These are phyloP conservation scores for Anarrhichthys ocellatus DNA, from an alignment of 2,113 vertebrate species.

Conservation along the genomic window DNA sequence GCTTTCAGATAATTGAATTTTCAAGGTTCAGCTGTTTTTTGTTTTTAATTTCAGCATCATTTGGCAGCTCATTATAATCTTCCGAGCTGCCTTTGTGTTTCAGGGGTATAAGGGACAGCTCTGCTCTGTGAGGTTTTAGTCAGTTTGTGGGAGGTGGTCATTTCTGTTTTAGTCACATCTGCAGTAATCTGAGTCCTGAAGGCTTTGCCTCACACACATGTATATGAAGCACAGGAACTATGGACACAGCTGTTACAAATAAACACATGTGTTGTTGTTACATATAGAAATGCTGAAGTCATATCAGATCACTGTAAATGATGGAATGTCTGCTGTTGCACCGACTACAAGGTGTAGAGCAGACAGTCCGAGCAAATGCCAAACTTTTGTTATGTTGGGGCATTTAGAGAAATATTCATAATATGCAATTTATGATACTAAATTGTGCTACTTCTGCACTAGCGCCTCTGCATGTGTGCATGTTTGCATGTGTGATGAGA, in stretches of 20 bases:
- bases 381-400: not conserved
- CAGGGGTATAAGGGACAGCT: not conserved
- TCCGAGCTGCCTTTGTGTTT: not conserved
- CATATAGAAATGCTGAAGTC: not conserved
- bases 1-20: not conserved
- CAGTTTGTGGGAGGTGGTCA: not conserved
- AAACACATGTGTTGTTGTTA: not conserved
- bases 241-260: slow-evolving; percentile 31
- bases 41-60: slow-evolving; percentile 5
- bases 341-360: not conserved
- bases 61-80: slow-evolving; percentile 23
- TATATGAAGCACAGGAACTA: not conserved
- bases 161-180: slow-evolving; percentile 38
- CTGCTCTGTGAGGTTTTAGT: slow-evolving; percentile 1
- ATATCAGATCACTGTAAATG: not conserved
- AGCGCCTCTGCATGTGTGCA: not conserved
- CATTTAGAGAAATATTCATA: not conserved
- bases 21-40: not conserved
- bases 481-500: slow-evolving; percentile 27
- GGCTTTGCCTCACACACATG: slow-evolving; percentile 6
- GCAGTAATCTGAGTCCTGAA: slow-evolving; percentile 24
- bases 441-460: not conserved
- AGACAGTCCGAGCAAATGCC: not conserved
- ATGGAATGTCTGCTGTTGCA: not conserved
- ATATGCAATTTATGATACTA: not conserved